Evolutionary conservation across 2,113 vertebrate species (phyloP).

Genomic region (Podarcis cretensis): DNA sequence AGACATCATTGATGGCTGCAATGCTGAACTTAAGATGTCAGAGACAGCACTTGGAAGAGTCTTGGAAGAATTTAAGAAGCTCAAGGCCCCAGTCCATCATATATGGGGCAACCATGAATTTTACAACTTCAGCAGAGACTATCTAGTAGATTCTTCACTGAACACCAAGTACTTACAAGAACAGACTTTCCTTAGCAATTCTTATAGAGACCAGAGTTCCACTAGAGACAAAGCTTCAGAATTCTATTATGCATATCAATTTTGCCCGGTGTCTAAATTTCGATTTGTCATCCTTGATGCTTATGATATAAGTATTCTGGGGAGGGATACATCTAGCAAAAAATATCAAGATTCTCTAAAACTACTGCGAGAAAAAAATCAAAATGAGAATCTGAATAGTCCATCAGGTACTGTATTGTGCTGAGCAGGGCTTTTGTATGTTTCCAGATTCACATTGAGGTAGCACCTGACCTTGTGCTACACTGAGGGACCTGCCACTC

Average conservation of each 20-base stretch:
- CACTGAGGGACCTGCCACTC: background rate
- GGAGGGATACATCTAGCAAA: slow-evolving; percentile 75
- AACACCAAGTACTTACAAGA: slow-evolving; percentile 72
- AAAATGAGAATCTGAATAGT: slow-evolving; percentile 86
- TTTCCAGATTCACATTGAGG: background rate
- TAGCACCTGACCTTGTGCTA: background rate
- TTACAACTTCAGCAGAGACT: slow-evolving; percentile 90
- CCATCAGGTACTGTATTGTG: slow-evolving; percentile 79
- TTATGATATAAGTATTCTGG: slow-evolving; percentile 89
- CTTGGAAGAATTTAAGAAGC: slow-evolving; percentile 73
- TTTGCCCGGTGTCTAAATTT: slow-evolving; percentile 81
- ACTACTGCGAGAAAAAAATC: slow-evolving; percentile 83
- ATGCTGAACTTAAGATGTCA: slow-evolving; percentile 72
- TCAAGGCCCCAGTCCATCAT: slow-evolving; percentile 82
- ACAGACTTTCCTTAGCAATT: background rate
- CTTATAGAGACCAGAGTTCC: background rate
- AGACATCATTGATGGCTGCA: slow-evolving; percentile 92
- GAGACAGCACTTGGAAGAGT: slow-evolving; percentile 79
- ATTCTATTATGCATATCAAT: slow-evolving; percentile 86
- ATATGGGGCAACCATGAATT: slow-evolving; percentile 96
- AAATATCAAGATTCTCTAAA: slow-evolving; percentile 76
- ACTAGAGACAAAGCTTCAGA: slow-evolving; percentile 34
- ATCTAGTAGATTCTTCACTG: slow-evolving; percentile 76
- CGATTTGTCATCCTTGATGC: slow-evolving; percentile 87
- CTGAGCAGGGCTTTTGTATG: background rate